A percentile compares a stretch with the other conserved stretches of the same genome.
phyloP scores from a whole-genome alignment of 2,113 vertebrate species.

The Elachura formosa region DNA sequence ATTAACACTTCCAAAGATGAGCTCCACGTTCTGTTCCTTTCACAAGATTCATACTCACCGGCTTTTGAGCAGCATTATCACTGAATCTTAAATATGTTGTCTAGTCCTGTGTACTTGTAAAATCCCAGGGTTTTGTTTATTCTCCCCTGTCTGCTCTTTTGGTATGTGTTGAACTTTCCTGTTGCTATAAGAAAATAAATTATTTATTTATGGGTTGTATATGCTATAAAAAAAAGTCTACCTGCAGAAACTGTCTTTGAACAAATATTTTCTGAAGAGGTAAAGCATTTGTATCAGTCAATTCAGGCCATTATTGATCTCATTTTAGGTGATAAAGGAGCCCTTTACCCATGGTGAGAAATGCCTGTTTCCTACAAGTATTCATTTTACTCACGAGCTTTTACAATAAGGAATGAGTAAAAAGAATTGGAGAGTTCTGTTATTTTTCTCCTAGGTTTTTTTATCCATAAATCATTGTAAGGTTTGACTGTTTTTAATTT shows the following conservation, averaged over 20 bases:
- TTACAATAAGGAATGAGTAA: background rate
- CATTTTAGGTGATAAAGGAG: background rate
- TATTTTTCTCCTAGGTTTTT: background rate
- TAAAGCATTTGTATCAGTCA: background rate
- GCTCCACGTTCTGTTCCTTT: background rate
- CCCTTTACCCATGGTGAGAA: background rate
- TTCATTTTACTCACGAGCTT: background rate
- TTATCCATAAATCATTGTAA: background rate
- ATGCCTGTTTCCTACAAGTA: background rate
- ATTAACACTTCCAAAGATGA: background rate
- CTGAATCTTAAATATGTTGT: background rate
- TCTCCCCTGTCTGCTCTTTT: background rate
- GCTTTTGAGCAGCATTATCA: background rate
- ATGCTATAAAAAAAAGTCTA: background rate
- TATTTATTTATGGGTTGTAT: background rate
- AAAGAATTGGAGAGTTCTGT: background rate
- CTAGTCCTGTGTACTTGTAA: background rate
- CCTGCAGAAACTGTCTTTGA: background rate
- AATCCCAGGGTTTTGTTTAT: background rate
- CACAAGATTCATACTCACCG: background rate
- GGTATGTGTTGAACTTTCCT: background rate
- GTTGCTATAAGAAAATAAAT: background rate
- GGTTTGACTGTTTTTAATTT: background rate
- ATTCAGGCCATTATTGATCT: background rate
- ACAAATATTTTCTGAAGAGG: background rate